phyloP scores from a whole-genome alignment of 1,140 invertebrate genomes.

The Vanessa atalanta region DNA sequence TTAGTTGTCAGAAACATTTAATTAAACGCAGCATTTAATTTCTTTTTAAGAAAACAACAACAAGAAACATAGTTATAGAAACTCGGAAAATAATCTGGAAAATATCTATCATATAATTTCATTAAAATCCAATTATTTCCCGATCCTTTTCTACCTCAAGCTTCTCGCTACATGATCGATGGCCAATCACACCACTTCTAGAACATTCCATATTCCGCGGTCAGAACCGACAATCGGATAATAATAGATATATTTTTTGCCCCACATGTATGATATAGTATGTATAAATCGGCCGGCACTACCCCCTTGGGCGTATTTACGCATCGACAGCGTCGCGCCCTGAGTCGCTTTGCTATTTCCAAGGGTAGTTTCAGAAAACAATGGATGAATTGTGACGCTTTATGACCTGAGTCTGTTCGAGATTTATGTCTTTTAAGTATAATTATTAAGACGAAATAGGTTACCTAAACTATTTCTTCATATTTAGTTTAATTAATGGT shows the following conservation, averaged over 20 bases:
- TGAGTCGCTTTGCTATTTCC: conserved; percentile 8
- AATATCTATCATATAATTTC: too few species aligned
- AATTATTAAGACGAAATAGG: background rate
- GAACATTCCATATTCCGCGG: background rate
- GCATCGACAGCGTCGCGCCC: conserved; percentile 25
- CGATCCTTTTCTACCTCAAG: too few species aligned
- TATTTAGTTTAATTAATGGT: background rate
- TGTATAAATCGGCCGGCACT: conserved; percentile 33
- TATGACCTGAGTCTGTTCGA: conserved; percentile 18
- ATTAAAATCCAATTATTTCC: too few species aligned
- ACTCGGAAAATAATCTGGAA: too few species aligned
- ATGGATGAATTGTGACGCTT: conserved; percentile 31
- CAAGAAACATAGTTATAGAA: too few species aligned
- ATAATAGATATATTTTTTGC: conserved; percentile 27
- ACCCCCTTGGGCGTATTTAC: conserved; percentile 31
- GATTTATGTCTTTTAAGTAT: conserved; percentile 6
- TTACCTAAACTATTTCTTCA: background rate
- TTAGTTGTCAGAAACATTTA: too few species aligned
- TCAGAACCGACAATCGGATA: conserved; percentile 11
- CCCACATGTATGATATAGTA: conserved; percentile 34
- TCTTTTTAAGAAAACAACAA: too few species aligned
- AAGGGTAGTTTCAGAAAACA: conserved; percentile 22
- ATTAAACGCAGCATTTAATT: too few species aligned
- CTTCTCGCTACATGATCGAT: too few species aligned
- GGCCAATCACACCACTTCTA: background rate